Evolutionary conservation across 2,113 vertebrate species (phyloP).

Genomic region (Cyrtonyx montezumae): DNA sequence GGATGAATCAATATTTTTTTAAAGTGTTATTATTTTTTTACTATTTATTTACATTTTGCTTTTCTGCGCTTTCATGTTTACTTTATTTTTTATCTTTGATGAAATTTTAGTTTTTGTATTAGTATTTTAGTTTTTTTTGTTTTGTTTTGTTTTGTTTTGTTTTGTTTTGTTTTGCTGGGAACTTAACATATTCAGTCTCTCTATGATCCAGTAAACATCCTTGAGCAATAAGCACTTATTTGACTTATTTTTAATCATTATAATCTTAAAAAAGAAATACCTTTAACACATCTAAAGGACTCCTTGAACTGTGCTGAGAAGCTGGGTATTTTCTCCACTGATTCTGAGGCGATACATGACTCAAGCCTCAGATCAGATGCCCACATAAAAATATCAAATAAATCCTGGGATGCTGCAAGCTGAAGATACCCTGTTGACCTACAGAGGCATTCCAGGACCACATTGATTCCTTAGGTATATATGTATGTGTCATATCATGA

Average conservation of each 20-base stretch:
- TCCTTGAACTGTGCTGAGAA: not conserved
- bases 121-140: not conserved
- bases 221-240: fast-evolving
- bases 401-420: not conserved
- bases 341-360: not conserved
- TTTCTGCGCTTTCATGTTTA: not conserved
- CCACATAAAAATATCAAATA: not conserved
- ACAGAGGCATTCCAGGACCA: not conserved
- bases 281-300: not conserved
- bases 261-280: not conserved
- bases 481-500: not conserved
- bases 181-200: not conserved
- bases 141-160: not conserved
- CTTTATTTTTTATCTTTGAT: not conserved
- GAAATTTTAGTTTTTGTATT: too few relatives aligned
- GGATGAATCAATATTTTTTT: not conserved
- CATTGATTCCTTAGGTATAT: fast-evolving
- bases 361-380: not conserved
- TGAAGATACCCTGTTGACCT: not conserved
- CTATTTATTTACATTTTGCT: not conserved
- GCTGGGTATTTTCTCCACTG: not conserved
- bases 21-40: too few relatives aligned
- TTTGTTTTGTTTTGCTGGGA: not conserved
- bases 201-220: not conserved
- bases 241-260: not conserved